Evolutionary conservation across 2,888 invertebrate genomes (phyloP).

Genomic region (Diabrotica balteata): DNA sequence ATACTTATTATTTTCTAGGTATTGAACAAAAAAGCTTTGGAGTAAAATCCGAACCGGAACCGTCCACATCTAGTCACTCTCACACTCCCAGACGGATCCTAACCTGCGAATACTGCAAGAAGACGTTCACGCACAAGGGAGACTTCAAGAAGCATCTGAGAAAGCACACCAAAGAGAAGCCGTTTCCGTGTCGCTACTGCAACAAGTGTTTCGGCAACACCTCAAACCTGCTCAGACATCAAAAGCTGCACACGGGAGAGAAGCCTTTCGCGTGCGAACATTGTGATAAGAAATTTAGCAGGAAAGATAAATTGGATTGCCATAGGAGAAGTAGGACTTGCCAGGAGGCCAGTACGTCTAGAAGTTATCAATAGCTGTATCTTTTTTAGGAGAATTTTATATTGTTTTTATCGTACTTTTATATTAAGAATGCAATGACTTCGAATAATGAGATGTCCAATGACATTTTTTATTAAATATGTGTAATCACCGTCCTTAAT

Average conservation of each 20-base stretch:
- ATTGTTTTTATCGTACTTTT: too few relatives aligned
- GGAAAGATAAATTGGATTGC: slow-evolving; percentile 56
- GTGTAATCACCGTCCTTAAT: too few relatives aligned
- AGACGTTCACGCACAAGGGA: slow-evolving; percentile 55
- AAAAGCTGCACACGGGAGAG: slow-evolving; percentile 78
- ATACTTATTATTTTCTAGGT: not conserved
- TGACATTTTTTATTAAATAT: too few relatives aligned
- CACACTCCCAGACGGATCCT: slow-evolving; percentile 40
- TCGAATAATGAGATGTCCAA: too few relatives aligned
- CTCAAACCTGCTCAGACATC: slow-evolving; percentile 78
- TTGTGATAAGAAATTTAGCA: slow-evolving; percentile 54
- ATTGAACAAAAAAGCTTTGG: slow-evolving; percentile 42
- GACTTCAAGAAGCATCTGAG: slow-evolving; percentile 57
- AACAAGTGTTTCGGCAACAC: slow-evolving; percentile 58
- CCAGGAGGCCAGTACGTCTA: slow-evolving; percentile 31
- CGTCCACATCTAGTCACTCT: slow-evolving; percentile 44
- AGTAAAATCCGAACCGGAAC: slow-evolving; percentile 37
- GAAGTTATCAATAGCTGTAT: not conserved
- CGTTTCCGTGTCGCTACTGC: slow-evolving; percentile 53
- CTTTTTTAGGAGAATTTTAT: too few relatives aligned
- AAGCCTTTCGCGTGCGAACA: slow-evolving; percentile 66
- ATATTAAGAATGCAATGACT: too few relatives aligned
- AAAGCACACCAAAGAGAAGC: slow-evolving; percentile 57
- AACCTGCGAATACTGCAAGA: slow-evolving; percentile 52
- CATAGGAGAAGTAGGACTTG: slow-evolving; percentile 54